Evolutionary conservation across 2,113 vertebrate species (phyloP).

Genomic region (Menidia beryllina): DNA sequence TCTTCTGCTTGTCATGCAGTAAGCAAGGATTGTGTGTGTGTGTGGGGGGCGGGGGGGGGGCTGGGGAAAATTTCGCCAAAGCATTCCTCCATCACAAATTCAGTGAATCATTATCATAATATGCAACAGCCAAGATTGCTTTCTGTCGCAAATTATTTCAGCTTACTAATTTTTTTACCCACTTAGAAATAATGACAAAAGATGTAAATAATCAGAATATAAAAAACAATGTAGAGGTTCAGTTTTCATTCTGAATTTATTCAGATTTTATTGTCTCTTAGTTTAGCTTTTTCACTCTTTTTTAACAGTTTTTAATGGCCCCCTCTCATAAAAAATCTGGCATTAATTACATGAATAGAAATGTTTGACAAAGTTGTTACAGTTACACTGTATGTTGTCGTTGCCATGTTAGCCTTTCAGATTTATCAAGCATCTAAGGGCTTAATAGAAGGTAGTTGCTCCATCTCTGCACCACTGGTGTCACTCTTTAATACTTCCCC

Average conservation of each 20-base stretch:
- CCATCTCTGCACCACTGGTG: background rate
- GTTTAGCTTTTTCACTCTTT: no score
- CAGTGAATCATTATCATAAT: slow-evolving; percentile 67
- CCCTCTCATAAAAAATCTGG: background rate
- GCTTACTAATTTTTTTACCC: slow-evolving; percentile 44
- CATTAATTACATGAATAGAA: background rate
- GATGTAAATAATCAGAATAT: slow-evolving; percentile 55
- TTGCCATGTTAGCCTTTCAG: background rate
- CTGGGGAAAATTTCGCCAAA: slow-evolving; percentile 67
- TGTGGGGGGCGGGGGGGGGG: no score
- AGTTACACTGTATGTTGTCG: background rate
- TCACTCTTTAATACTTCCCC: background rate
- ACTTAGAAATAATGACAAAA: slow-evolving; percentile 48
- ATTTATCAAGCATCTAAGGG: background rate
- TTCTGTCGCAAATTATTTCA: slow-evolving; percentile 66
- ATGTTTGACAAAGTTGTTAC: background rate
- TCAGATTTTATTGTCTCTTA: slow-evolving; percentile 39
- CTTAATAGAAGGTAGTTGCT: background rate
- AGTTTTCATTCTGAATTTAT: slow-evolving; percentile 20
- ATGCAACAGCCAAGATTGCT: slow-evolving; percentile 56
- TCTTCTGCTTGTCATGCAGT: slow-evolving; percentile 63
- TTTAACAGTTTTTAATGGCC: no score
- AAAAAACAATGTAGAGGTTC: background rate
- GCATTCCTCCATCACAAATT: slow-evolving; percentile 54
- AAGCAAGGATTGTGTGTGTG: slow-evolving; percentile 16